Conservation (phyloP, 2,888 invertebrate species). For the Pseudanteris insignis region DNA sequence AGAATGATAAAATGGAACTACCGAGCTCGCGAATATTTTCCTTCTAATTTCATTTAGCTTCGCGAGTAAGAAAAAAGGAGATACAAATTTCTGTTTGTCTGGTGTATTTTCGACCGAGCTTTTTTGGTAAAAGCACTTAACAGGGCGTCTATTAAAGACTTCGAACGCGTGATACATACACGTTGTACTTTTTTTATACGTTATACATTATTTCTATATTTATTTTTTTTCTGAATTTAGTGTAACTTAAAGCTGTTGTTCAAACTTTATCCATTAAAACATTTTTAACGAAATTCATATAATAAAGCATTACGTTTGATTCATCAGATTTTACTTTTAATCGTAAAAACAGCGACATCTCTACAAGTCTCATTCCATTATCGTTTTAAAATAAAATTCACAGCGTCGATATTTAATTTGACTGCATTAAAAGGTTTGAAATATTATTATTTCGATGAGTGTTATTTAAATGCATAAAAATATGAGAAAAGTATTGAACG, state of each 20-base stretch:
- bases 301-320: background rate
- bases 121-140: conserved; percentile 43
- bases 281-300: conserved; percentile 8
- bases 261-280: conserved; percentile 21
- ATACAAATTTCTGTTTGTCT: conserved; percentile 37
- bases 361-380: background rate
- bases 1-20: conserved; percentile 37
- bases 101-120: conserved; percentile 34
- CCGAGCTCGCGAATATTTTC: conserved; percentile 52
- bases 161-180: conserved; percentile 32
- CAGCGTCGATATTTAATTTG: too few species aligned
- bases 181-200: background rate
- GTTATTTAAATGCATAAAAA: too few species aligned
- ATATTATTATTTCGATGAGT: too few species aligned
- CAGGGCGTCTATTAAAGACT: conserved; percentile 34
- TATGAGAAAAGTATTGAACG: too few species aligned
- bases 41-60: conserved; percentile 54
- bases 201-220: background rate
- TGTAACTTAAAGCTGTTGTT: conserved; percentile 31
- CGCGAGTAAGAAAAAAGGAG: conserved; percentile 37
- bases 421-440: too few species aligned
- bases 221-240: conserved; percentile 16
- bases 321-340: background rate
- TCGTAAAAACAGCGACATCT: too few species aligned
- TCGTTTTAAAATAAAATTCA: background rate